phyloP scores from a whole-genome alignment of 2,113 vertebrate genomes.

The Camarhynchus parvulus region DNA sequence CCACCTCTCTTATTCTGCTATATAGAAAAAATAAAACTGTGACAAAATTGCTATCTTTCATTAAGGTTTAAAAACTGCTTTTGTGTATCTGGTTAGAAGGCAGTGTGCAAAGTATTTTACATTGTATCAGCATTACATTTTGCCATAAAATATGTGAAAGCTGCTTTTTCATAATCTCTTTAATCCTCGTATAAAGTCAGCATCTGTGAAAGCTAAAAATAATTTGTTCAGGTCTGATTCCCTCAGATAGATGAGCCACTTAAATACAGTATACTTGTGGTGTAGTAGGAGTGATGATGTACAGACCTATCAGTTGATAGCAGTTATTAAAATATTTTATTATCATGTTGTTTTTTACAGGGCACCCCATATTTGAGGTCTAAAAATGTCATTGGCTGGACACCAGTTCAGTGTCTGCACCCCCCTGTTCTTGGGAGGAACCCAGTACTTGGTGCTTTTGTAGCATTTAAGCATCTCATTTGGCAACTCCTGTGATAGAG shows the following conservation, averaged over 20 bases:
- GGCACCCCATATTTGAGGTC: background rate
- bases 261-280: background rate
- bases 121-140: background rate
- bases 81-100: background rate
- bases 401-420: background rate
- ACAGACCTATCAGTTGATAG: background rate
- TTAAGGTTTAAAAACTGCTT: background rate
- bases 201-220: constrained; percentile 52
- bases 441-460: background rate
- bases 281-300: background rate
- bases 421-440: background rate
- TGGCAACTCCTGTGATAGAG: background rate
- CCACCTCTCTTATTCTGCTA: background rate
- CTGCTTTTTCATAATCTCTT: constrained; percentile 55
- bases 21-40: background rate
- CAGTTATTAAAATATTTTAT: background rate
- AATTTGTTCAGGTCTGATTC: background rate
- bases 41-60: background rate
- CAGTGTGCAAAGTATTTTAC: background rate
- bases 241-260: background rate
- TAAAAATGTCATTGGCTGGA: background rate
- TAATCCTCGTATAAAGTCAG: constrained; percentile 28
- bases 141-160: background rate
- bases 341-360: background rate
- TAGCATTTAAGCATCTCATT: background rate